These are phyloP conservation scores for Schlechtendalia chinensis DNA, from an alignment of 1,140 invertebrate genomes.

Conservation along the genomic window DNA sequence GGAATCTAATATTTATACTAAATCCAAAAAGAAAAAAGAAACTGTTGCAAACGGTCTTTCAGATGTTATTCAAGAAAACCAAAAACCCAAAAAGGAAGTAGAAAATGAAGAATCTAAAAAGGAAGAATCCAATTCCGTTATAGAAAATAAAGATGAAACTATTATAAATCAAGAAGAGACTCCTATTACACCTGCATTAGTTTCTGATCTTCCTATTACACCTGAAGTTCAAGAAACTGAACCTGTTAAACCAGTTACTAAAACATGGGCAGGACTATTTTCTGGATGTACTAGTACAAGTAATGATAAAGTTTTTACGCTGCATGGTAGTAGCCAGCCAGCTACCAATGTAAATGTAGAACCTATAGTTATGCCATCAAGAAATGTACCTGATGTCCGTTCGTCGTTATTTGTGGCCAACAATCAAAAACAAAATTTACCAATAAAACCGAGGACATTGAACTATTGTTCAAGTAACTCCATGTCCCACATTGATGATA, in stretches of 20 bases:
- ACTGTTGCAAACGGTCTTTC: neutral
- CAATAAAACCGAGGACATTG: constrained; percentile 15
- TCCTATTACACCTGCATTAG: too few species aligned
- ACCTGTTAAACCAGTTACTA: constrained; percentile 25
- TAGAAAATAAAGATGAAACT: constrained; percentile 6
- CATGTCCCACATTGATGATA: constrained; percentile 13
- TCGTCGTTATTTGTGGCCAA: constrained; percentile 28
- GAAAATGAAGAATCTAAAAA: constrained; percentile 11
- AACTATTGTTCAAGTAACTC: constrained; percentile 18
- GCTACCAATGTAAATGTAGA: neutral
- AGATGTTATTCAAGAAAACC: constrained; percentile 2
- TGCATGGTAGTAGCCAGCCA: constrained; percentile 39
- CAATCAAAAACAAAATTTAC: constrained; percentile 33
- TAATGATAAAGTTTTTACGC: constrained; percentile 37
- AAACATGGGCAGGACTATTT: constrained; percentile 45
- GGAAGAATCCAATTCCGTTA: neutral
- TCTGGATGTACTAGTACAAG: constrained; percentile 31
- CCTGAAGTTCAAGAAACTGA: constrained; percentile 25
- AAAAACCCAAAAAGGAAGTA: neutral
- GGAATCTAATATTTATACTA: neutral
- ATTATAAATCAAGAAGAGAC: neutral
- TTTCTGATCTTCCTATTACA: neutral
- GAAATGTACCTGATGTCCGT: constrained; percentile 26
- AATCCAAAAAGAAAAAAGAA: constrained; percentile 38
- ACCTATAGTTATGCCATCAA: constrained; percentile 29